Base-by-base conservation (phyloP, 2,797 vertebrate genomes). In the Rhabdophis nuchalis region DNA sequence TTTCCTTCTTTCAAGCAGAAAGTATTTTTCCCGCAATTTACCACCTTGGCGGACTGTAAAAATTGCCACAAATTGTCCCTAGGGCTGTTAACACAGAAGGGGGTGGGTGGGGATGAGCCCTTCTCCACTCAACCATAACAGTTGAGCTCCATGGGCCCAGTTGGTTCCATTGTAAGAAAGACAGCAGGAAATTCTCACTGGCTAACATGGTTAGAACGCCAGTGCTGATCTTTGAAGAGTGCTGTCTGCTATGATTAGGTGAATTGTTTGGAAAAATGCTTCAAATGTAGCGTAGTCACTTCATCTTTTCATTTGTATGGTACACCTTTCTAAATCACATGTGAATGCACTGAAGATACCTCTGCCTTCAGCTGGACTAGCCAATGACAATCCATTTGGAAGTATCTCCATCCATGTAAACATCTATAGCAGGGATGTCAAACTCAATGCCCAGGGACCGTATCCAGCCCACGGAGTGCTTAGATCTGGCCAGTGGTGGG, bases 171-270 rank as follows among this genome's bases (percentile, higher is more conserved):
- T n/a, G 29, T 61, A 14, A 27, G 53, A 60, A 57, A 85, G 58
- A 25, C 3, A 12, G 32, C 25, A 10, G 20, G 8, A 60, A 88
- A 50, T 18, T 58, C 3, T 91, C 4, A n/a, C 4, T 41, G 2
- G 25, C 50, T 6, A 82, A 50, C 72, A 77, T 25, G 27, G 16
- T 23, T 77, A n/a, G 25, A 12, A 85, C 27, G 56, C 58, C 86
- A 64, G 12, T 92, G 60, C 92, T 46, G 89, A 91, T 86, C 53
- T 91, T 85, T 95, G 29, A 4, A 50, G 41, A 50, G 10, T 60
- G 96, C 72, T 57, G 36, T 46, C 72, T 82, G 9, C 72, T 46
- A 5, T 9, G 20, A 11, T 12, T 25, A 25, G 72, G 20, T 4
- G 36, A 82, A 82, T 82, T 46, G 20, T 82, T 77, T 77, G 36